Evolutionary conservation across 2,888 invertebrate species (phyloP), one percentile per base, ranked within the genome.

Genomic region (Diloba caeruleocephala): DNA sequence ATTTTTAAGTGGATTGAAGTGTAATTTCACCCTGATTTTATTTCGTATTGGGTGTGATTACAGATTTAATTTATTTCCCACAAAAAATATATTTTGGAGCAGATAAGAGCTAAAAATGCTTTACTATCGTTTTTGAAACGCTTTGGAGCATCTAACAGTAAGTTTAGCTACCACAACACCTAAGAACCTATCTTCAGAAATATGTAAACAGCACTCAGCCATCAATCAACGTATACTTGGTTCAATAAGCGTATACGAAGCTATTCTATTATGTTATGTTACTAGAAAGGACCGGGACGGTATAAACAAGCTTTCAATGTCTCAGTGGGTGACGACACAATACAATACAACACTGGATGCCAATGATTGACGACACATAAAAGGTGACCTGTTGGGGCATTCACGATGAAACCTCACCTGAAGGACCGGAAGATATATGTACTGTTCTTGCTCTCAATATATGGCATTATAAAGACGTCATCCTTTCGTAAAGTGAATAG

Each of bases 181-280:
- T 21, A 21, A 21, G 7, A 7, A 1, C 21, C 21, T 9, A 19
- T 23, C 13, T 23, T 17, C 34, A 33, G 10, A 43, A 31, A 15
- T 26, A 36, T 29, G 3, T 13, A 15, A 19, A 36, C 21, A 54
- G 19, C 55, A 26, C 31, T 44, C 31, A 10, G 14, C 26, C 55
- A 43, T n/a, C n/a, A n/a, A n/a, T n/a, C n/a, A n/a, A n/a, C n/a
- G 6, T 19, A 26, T 21, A 21, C 36, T 55, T 44, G 32, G n/a
- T n/a, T 53, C 14, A 31, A 36, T 34, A 9, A 54, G 43, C 36
- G 19, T 12, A 21, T 9, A 9, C 19, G 13, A 29, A 2, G 25
- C 13, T 13, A 15, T 34, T 43, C 55, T 32, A 19, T 43, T 32
- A 37, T 15, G 26, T 54, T 26, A 44, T 44, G 15, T 37, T 37